These are phyloP conservation scores for Amphiprion ocellaris DNA, from an alignment of 2,113 vertebrate species.

Conservation along the genomic window DNA sequence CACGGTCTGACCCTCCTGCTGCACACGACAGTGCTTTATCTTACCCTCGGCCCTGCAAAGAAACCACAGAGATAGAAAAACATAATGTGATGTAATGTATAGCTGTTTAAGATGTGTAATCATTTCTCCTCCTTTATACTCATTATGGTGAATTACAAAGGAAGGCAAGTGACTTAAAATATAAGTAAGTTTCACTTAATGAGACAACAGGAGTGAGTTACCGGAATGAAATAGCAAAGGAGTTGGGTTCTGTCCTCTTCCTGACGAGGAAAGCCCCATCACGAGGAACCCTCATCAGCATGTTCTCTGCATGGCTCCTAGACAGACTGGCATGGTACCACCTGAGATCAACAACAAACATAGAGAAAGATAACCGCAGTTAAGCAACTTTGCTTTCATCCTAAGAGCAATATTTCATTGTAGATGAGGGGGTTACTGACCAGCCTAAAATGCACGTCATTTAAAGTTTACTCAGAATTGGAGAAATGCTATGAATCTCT, in stretches of 20 bases:
- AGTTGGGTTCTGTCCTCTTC: slow-evolving; percentile 94
- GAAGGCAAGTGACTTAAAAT: neutral
- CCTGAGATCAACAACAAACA: slow-evolving; percentile 73
- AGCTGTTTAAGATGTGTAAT: neutral
- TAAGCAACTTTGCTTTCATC: neutral
- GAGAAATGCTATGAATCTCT: no score
- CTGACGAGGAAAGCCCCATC: slow-evolving; percentile 97
- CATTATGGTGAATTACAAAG: neutral
- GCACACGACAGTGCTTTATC: slow-evolving; percentile 98
- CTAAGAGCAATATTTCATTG: neutral
- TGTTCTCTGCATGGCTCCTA: slow-evolving; percentile 94
- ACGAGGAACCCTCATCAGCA: slow-evolving; percentile 97
- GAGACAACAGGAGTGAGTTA: slow-evolving; percentile 49
- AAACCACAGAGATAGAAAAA: slow-evolving; percentile 3
- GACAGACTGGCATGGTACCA: slow-evolving; percentile 98
- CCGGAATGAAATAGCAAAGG: slow-evolving; percentile 98
- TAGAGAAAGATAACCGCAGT: neutral
- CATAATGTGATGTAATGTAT: neutral
- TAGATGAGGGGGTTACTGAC: neutral
- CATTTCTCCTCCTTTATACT: neutral
- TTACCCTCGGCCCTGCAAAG: slow-evolving; percentile 94
- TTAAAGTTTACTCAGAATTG: no score
- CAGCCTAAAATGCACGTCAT: neutral
- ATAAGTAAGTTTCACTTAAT: neutral
- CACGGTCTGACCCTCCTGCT: slow-evolving; percentile 95